These are phyloP conservation scores for Bucco capensis DNA, from an alignment of 2,113 vertebrate species.

Conservation along the genomic window DNA sequence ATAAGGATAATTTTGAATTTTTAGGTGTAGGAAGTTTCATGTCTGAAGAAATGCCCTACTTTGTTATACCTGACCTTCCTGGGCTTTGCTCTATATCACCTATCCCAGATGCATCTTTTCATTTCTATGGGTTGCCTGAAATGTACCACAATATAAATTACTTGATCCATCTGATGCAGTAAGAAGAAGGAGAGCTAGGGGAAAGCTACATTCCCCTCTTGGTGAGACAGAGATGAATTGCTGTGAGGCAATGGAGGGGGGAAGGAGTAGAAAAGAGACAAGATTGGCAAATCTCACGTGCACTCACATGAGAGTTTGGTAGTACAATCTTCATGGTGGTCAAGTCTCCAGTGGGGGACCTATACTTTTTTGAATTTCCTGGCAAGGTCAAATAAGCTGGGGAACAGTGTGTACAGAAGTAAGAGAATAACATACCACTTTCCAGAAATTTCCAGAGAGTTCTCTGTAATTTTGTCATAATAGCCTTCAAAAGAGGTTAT, in stretches of 20 bases:
- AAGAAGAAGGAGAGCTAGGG: neutral
- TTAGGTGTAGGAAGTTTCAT: neutral
- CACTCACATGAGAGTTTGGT: neutral
- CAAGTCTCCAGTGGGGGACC: neutral
- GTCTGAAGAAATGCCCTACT: neutral
- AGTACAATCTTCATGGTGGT: neutral
- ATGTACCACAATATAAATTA: neutral
- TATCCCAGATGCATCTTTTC: neutral
- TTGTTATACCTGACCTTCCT: neutral
- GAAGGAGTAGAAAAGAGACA: neutral
- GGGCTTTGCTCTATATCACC: neutral
- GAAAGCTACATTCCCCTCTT: neutral
- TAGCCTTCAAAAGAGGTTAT: neutral
- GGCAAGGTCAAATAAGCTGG: neutral
- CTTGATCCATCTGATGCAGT: neutral
- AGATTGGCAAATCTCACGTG: accelerated
- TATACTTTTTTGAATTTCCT: accelerated
- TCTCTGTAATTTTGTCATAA: neutral
- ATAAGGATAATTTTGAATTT: neutral
- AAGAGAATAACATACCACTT: neutral
- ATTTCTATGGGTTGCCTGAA: neutral
- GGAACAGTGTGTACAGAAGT: neutral
- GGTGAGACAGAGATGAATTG: neutral
- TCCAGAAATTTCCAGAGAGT: neutral
- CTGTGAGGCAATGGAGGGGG: neutral